phyloP scores from a whole-genome alignment of 2,113 vertebrate species.

The Oxyura jamaicensis region DNA sequence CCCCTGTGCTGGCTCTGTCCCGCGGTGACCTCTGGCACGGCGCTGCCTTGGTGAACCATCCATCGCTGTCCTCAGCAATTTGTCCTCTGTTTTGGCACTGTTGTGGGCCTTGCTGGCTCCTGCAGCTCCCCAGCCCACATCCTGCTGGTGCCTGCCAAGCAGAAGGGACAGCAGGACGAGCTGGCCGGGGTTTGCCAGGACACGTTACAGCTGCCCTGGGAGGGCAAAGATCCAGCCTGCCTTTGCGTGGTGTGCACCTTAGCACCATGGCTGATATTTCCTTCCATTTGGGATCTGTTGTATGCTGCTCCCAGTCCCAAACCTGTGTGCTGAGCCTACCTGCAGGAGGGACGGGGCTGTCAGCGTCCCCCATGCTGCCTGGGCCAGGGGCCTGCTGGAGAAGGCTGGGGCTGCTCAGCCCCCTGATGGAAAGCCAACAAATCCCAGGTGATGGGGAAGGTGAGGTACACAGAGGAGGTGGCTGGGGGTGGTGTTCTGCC shows the following conservation, averaged over 20 bases:
- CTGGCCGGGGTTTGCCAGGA: neutral
- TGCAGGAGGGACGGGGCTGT: neutral
- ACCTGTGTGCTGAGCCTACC: neutral
- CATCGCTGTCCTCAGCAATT: neutral
- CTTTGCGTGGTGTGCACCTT: too few relatives aligned
- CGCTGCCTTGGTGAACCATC: neutral
- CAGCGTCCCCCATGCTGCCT: neutral
- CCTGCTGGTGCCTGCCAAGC: neutral
- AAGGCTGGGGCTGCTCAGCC: neutral
- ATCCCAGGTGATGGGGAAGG: neutral
- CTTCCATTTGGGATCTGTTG: neutral
- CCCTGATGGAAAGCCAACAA: neutral
- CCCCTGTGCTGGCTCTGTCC: rapidly evolving
- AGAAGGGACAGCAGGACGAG: neutral
- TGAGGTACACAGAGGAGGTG: neutral
- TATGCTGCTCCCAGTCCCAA: neutral
- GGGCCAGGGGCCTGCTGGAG: neutral
- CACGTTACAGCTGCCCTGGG: rapidly evolving
- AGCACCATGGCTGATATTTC: neutral
- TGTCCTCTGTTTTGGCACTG: neutral
- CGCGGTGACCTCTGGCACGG: neutral
- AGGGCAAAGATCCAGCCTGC: neutral
- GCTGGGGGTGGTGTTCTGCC: neutral
- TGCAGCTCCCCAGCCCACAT: neutral
- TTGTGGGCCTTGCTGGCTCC: neutral